These are phyloP conservation scores for Dermolepida albohirtum DNA, from an alignment of 2,888 invertebrate genomes.

Conservation along the genomic window DNA sequence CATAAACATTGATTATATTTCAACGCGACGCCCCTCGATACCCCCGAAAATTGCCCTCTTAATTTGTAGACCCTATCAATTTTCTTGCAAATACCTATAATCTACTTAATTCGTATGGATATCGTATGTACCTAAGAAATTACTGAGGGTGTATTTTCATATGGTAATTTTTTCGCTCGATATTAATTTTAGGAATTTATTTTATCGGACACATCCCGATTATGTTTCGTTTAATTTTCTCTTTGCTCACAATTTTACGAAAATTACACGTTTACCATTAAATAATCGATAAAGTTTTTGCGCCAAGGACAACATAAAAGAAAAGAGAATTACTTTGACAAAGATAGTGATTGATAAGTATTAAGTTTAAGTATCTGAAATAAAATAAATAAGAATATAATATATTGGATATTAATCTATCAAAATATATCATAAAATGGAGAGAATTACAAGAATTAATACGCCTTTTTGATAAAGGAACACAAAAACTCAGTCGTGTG, in stretches of 20 bases:
- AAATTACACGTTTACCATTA: not conserved
- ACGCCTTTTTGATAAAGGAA: no score
- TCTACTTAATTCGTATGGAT: conserved; percentile 2
- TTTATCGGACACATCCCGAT: not conserved
- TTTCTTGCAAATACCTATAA: conserved; percentile 12
- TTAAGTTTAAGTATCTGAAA: no score
- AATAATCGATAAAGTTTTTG: not conserved
- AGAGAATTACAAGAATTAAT: no score
- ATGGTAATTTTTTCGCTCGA: conserved; percentile 6
- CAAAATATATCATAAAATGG: no score
- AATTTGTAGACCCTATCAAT: conserved; percentile 13
- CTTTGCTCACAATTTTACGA: not conserved
- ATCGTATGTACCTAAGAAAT: conserved; percentile 2
- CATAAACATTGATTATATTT: no score
- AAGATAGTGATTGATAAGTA: no score
- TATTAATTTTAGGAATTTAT: conserved; percentile 14
- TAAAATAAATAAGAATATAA: no score
- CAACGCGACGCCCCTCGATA: no score
- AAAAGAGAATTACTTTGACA: no score
- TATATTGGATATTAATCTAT: no score
- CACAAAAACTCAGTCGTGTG: no score
- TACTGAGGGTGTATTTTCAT: not conserved
- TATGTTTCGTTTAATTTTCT: not conserved
- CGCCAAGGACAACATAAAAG: no score
- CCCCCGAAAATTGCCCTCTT: not conserved